Conservation (phyloP, 2,797 vertebrate genomes). For the Psittacula echo region DNA sequence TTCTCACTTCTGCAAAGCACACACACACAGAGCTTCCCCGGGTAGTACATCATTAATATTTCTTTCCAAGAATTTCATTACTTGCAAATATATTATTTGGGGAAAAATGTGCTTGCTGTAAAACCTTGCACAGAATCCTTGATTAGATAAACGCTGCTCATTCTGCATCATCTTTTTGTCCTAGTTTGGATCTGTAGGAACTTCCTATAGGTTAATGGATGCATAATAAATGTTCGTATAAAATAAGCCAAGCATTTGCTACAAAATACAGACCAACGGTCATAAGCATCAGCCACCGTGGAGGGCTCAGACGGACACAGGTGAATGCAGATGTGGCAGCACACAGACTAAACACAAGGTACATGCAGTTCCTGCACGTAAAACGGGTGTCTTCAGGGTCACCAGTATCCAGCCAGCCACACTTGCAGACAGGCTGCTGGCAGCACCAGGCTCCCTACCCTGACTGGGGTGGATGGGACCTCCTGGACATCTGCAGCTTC, state of each 20-base stretch:
- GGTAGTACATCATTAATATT: background rate
- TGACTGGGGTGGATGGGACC: background rate
- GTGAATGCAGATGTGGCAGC: background rate
- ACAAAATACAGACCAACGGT: background rate
- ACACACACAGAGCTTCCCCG: background rate
- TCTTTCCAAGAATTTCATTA: conserved; percentile 42
- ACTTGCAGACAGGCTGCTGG: rapidly evolving
- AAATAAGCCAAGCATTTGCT: background rate
- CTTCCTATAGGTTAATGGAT: background rate
- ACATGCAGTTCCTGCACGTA: background rate
- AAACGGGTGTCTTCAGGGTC: background rate
- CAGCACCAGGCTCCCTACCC: background rate
- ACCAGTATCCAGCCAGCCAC: background rate
- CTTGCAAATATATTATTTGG: conserved; percentile 6
- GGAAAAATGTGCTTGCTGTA: conserved; percentile 28
- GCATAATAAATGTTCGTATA: background rate
- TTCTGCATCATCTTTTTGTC: background rate
- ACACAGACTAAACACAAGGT: background rate
- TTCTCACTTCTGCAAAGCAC: conserved; percentile 17
- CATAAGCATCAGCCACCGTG: background rate
- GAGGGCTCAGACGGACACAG: rapidly evolving
- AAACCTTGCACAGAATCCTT: background rate
- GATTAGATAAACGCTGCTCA: background rate
- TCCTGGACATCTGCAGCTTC: background rate
- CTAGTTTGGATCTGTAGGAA: background rate